These are phyloP conservation scores for Poecilia picta DNA, from an alignment of 2,797 vertebrate genomes.

Conservation along the genomic window DNA sequence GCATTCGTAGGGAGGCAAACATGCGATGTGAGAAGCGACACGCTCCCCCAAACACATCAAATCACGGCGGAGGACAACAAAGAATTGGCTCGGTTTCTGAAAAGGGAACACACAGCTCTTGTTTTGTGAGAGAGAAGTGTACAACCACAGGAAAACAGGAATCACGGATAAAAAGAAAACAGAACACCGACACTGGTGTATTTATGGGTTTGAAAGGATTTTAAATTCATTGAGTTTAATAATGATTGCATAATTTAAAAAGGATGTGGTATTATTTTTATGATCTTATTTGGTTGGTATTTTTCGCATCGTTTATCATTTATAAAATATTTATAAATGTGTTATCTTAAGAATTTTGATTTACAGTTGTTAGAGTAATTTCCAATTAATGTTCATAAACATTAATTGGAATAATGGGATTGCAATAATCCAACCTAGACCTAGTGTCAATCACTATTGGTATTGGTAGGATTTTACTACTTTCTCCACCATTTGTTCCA, in stretches of 20 bases:
- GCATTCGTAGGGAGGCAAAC: conserved; percentile 5
- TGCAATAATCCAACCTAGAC: no score
- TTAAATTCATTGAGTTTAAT: background rate
- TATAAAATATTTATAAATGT: no score
- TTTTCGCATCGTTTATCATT: no score
- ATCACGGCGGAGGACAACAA: conserved; percentile 28
- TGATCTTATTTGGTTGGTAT: background rate
- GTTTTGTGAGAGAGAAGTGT: conserved; percentile 23
- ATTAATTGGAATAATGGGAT: no score
- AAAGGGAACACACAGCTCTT: conserved; percentile 17
- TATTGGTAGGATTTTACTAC: no score
- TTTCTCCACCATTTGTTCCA: no score
- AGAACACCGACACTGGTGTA: conserved; percentile 17
- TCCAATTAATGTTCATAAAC: no score
- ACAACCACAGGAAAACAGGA: conserved; percentile 17
- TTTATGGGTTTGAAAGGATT: conserved; percentile 8
- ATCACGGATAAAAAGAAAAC: background rate
- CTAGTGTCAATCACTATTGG: no score
- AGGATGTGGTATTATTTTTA: background rate
- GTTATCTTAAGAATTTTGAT: no score
- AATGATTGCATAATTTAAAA: background rate
- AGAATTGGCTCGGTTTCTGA: conserved; percentile 34
- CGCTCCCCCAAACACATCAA: conserved; percentile 20
- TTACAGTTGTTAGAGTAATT: no score
- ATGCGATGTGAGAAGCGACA: conserved; percentile 28